Evolutionary conservation across 1,140 invertebrate species (phyloP), one percentile per base, ranked within the genome.

Genomic region (Rhopalosiphum padi): DNA sequence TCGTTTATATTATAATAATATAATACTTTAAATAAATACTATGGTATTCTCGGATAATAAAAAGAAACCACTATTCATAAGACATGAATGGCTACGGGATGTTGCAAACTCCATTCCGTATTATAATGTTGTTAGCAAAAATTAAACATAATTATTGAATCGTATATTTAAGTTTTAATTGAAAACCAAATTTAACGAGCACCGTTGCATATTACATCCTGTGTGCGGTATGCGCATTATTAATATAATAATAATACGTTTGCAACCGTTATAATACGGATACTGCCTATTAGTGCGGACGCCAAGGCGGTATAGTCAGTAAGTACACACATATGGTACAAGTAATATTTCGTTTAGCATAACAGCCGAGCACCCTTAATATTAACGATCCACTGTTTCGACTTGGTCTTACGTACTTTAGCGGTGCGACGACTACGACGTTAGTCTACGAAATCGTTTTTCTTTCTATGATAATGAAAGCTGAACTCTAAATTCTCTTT

Each of bases 131-230:
- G 43, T 87, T 35, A n/a, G 7, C 11, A 30, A 22, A 87, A 87
- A 87, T 35, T 8, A 87, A 48, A 87, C 43, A 15, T n/a, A 21
- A n/a, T 87, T 25, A 87, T 30, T 15, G 43, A 25, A 87, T 41
- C 3, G 43, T 87, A 48, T 35, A 25, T 37, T 88, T 88, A 53
- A 25, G 22, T 89, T 53, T 48, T 87, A 87, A 87, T 48, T 22
- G 86, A 51, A 89, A 55, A 55, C 22, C 51, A 37, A 89, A 89
- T 88, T 53, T 88, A 37, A 88, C 87, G 48, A 53, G 37, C 41
- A 25, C 87, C 21, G 30, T n/a, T 1, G 87, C 46, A 43, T 53
- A 46, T 15, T 86, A 86, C 9, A 46, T 30, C 41, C 85, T 21
- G 48, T 22, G 30, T 37, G 46, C 6, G 7, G 82, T 85, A 37